phyloP scores from a whole-genome alignment of 2,888 invertebrate species.

The Laothoe populi region DNA sequence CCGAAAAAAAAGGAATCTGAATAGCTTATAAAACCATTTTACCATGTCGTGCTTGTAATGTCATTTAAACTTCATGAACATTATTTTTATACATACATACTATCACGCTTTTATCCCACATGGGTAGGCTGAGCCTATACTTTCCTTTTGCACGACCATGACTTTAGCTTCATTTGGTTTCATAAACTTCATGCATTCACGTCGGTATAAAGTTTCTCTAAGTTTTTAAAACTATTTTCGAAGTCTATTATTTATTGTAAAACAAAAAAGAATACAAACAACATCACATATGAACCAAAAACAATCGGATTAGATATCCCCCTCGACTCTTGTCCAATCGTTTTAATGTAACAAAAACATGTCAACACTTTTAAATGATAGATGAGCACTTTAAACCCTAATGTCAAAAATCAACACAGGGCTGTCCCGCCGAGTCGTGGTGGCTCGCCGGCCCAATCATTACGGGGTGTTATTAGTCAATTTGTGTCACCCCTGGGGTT shows the following conservation, averaged over 20 bases:
- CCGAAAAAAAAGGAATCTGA: no score
- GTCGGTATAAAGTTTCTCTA: no score
- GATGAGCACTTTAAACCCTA: constrained; percentile 65
- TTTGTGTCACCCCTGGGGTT: constrained; percentile 60
- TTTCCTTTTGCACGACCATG: no score
- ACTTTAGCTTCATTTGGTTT: no score
- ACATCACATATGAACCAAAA: no score
- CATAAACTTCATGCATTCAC: no score
- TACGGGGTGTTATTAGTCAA: constrained; percentile 75
- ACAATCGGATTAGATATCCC: constrained; percentile 32
- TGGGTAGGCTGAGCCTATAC: no score
- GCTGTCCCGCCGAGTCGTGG: constrained; percentile 46
- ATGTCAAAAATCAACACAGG: constrained; percentile 69
- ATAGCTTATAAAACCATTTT: no score
- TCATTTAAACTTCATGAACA: no score
- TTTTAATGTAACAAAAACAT: constrained; percentile 55
- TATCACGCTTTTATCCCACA: no score
- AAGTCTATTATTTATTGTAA: background rate
- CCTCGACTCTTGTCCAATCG: constrained; percentile 32
- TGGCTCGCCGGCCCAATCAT: constrained; percentile 56
- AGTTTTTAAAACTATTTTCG: background rate
- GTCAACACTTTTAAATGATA: constrained; percentile 64
- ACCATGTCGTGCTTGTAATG: no score
- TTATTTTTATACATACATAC: no score
- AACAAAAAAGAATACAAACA: background rate